Base-by-base conservation (phyloP, 2,113 vertebrate species). In the Lampris incognitus region DNA sequence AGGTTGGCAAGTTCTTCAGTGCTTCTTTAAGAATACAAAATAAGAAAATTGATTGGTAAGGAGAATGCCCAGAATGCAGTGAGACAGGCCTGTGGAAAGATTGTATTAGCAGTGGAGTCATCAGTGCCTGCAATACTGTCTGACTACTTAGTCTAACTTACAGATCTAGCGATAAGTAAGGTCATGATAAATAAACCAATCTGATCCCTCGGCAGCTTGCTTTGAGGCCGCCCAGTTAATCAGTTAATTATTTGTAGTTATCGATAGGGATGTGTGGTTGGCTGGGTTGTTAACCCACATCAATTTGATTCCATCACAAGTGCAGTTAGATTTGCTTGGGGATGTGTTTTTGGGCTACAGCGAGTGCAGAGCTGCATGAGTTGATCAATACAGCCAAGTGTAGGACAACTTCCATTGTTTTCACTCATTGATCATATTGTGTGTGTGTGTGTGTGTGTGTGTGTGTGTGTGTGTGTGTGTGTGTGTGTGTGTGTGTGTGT, bases 101-200 rank as follows among this genome's bases (percentile, higher is more conserved):
- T 50, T 39, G 41, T 2, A 59, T 66, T 46, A 7, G 77, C 69
- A 54, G 58, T 69, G 51, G 64, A 42, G 54, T 81, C 64, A 70
- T 74, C 54, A n/a, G 4, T 58, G 42, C 24, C 55, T 55, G 11
- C 13, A 51, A 52, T 42, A 55, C 68, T 58, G 69, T 10, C 76
- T 70, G 44, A 80, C 88, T 91, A 88, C 86, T 84, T 89, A 24
- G 87, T 65, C 57, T 66, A 60, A 86, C 76, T 87, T 84, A 84
- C 3, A 60, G 72, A 86, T 73, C 82, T 72, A 24, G 24, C 24
- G 24, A 24, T 24, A 88, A 89, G 82, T 89, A 85, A 84, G 85
- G 88, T 71, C 85, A 69, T 76, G 84, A 81, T 87, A 77, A 89
- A 78, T 84, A 86, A 83, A 85, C 75, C 69, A 57, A 74, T 78